Base-by-base conservation (phyloP, 53 echinoderm and acorn worm species). In the Crossaster papposus region DNA sequence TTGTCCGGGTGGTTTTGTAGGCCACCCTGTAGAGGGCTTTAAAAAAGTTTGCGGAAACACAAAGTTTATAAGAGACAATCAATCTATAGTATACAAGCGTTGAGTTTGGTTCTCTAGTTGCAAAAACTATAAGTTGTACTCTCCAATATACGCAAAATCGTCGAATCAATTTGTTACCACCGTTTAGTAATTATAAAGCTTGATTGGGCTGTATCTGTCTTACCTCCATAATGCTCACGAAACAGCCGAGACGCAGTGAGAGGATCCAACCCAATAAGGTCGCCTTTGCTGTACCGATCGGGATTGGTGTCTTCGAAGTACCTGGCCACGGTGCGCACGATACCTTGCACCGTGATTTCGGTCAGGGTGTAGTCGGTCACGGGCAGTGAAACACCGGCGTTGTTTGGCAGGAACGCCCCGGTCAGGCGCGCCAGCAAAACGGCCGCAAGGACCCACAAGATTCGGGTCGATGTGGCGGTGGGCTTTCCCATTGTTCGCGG, bases 211-310 rank as follows among this genome's bases (percentile, higher is more conserved):
- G 58, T 58, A 11, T 58, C 58, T 58, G 58, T 17, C 34, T 63
- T 89, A 92, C 92, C 92, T 92, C 92, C 92, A 54, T 89, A 92
- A 36, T 92, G 88, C 14, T 37, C 72, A 31, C 53, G 64, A 32
- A 73, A 92, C 32, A 92, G 72, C 5, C 38, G 72, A 2, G 92
- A 89, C 1, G 92, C 82, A 22, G 92, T 92, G 24, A 92, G 78
- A 24, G 92, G 92, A 22, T 32, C 51, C 0, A 92, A 58, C 12
- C 23, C 33, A 0, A 77, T 54, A 4, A 92, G 76, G 68, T 91
- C 88, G 4, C 79, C 80, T 9, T 72, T 81, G 1, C 26, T 51
- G 58, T 64, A 75, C 58, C 83, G 75, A 36, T 75, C 89, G 35
- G 80, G 72, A 36, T 88, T 62, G 51, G 34, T 82, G 26, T 88